Base-by-base conservation (phyloP, 2,113 vertebrate genomes). In the Echinops telfairi region DNA sequence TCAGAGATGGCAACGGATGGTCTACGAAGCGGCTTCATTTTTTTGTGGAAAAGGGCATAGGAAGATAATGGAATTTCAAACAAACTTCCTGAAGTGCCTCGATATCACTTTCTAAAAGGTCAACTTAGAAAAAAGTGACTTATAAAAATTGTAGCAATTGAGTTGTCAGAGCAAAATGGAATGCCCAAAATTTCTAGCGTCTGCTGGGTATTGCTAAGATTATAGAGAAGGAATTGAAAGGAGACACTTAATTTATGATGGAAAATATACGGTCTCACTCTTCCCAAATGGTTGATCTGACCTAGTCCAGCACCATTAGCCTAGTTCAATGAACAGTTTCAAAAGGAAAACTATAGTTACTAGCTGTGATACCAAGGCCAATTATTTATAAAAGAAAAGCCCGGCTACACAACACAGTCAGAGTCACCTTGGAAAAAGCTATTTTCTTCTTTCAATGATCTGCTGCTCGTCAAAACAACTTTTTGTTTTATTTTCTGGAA, bases 361-460 rank as follows among this genome's bases (percentile, higher is more conserved):
- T 78, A 84, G 36, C 0, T 87, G 3, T 89, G 89, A 84, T 70
- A 78, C 91, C 9, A 80, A 66, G 76, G 19, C 38, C 19, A 31
- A 96, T 77, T 68, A 92, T 60, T 93, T 86, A 43, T 27, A 82
- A 40, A 91, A 91, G 20, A 78, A 60, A 71, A 73, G 53, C 2
- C 0, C 76, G 83, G 62, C 16, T 78, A 66, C 5, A 91, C 0
- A 82, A 4, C 3, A 75, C 19, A 73, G 38, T 73, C 29, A 90
- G 31, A 77, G 27, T 78, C 31, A 90, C 22, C 23, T n/a, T 85
- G n/a, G 36, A 87, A 84, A 83, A 83, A 82, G 62, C 33, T 0
- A 68, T 91, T 93, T 92, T 87, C n/a, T 88, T 90, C 60, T 91
- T 95, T 10, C 36, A 93, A 19, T 29, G 3, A 86, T 81, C 38